Evolutionary conservation across 64 coral and sea anemone species (phyloP), one percentile per base, ranked within the genome.

Genomic region (Stylophora pistillata): DNA sequence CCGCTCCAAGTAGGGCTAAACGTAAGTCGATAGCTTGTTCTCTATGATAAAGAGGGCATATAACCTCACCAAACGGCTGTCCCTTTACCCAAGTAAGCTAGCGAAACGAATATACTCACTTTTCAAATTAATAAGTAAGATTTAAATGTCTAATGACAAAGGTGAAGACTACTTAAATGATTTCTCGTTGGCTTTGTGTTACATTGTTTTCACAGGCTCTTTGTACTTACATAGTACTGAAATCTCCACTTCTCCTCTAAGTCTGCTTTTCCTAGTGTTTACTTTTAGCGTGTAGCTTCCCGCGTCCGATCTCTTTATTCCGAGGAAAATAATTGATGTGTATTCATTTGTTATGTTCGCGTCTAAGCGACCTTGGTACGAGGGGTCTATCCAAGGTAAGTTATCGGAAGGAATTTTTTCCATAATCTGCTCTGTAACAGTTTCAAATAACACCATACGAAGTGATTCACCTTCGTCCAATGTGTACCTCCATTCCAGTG

Each of bases 401-500:
- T 0, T 4, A 53, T 20, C 2, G 6, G 37, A 6, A 6, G 37
- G 6, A 41, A 3, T 5, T 55, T 55, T 55, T 1, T 55, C 18
- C 2, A 55, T 47, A 18, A 77, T 55, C 41, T n/a, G 5, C 9
- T 0, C 0, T n/a, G 5, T 9, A 20, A 5, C 1, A n/a, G 6
- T 55, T 13, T 9, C 0, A 77, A 77, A 55, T 13, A 23, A 0
- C 6, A 55, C 4, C 31, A 16, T 10, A 21, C 0, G 0, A 1
- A 54, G 25, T 54, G 52, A n/a, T 9, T 11, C 41, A 21, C 74
- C 52, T 12, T 41, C 6, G 37, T 1, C 4, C n/a, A 77, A 18
- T 5, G 9, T 0, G 52, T 77, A 77, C 74, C 18, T 77, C 74
- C 74, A 77, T 55, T 77, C 74, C 74, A 77, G 47, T 13, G 74